Evolutionary conservation across 2,888 invertebrate genomes (phyloP).

Genomic region (Dynastes hyllus): DNA sequence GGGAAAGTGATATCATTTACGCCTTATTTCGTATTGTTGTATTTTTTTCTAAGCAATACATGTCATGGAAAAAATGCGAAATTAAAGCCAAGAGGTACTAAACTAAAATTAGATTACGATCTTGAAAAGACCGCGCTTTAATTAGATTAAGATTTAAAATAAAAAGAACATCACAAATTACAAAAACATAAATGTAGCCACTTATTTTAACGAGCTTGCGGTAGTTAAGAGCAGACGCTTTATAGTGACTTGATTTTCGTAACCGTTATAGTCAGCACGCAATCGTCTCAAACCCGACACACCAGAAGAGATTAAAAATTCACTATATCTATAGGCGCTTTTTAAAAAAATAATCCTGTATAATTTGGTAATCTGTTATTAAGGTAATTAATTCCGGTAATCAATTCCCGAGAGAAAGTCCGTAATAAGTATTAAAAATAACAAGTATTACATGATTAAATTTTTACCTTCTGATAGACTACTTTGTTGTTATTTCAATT

Average conservation of each 20-base stretch:
- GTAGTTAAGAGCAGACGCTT: conserved; percentile 11
- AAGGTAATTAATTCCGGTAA: no score
- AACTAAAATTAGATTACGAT: background rate
- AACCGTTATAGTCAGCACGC: conserved; percentile 28
- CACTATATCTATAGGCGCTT: background rate
- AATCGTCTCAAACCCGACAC: conserved; percentile 3
- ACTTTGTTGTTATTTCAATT: no score
- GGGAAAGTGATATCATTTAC: no score
- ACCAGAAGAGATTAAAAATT: background rate
- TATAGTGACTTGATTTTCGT: conserved; percentile 23
- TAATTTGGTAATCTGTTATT: no score
- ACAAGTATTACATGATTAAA: no score
- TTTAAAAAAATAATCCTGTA: no score
- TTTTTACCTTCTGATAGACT: no score
- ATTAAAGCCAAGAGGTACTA: background rate
- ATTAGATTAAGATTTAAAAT: conserved; percentile 25
- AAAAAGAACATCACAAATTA: background rate
- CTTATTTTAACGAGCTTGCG: conserved; percentile 23
- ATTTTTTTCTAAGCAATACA: no score
- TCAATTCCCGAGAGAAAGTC: no score
- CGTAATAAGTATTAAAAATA: no score
- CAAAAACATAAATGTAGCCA: conserved; percentile 24
- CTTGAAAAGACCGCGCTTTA: background rate
- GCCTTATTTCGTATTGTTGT: no score
- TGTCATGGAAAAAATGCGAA: no score